Conservation (phyloP, 2,888 invertebrate species). For the Dioctria rufipes region DNA sequence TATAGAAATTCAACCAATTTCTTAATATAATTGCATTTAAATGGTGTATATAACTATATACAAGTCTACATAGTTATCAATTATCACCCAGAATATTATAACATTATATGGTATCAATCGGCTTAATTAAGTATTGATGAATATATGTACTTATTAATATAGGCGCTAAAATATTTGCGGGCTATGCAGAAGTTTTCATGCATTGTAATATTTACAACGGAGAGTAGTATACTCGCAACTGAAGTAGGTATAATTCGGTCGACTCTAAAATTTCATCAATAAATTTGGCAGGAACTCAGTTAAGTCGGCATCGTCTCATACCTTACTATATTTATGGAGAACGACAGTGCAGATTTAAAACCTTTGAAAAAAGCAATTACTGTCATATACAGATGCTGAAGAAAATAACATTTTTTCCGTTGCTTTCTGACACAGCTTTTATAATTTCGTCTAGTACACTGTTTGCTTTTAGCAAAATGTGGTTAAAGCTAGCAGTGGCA, state of each 20-base stretch:
- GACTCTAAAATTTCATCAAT: constrained; percentile 54
- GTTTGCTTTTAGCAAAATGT: constrained; percentile 47
- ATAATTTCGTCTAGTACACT: constrained; percentile 51
- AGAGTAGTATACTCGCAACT: too few species aligned
- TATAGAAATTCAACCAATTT: too few species aligned
- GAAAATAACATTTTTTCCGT: constrained; percentile 35
- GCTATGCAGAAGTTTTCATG: too few species aligned
- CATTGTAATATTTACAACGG: too few species aligned
- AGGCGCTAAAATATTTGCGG: too few species aligned
- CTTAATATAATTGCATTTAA: too few species aligned
- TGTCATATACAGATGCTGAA: constrained; percentile 17
- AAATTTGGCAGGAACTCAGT: constrained; percentile 43
- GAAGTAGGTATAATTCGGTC: not conserved
- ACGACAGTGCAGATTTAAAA: constrained; percentile 2
- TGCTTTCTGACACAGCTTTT: not conserved
- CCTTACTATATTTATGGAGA: not conserved
- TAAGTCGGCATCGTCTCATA: constrained; percentile 29
- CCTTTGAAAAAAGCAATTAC: not conserved
- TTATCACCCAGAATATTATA: too few species aligned
- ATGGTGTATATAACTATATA: too few species aligned
- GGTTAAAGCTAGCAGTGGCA: constrained; percentile 9
- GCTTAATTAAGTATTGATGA: too few species aligned
- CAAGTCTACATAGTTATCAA: too few species aligned
- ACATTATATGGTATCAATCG: too few species aligned
- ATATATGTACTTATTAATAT: too few species aligned